A percentile compares a stretch with the other conserved stretches of the same genome.
Conservation (phyloP, 2,113 vertebrate species). For the Ploceus nigricollis region DNA sequence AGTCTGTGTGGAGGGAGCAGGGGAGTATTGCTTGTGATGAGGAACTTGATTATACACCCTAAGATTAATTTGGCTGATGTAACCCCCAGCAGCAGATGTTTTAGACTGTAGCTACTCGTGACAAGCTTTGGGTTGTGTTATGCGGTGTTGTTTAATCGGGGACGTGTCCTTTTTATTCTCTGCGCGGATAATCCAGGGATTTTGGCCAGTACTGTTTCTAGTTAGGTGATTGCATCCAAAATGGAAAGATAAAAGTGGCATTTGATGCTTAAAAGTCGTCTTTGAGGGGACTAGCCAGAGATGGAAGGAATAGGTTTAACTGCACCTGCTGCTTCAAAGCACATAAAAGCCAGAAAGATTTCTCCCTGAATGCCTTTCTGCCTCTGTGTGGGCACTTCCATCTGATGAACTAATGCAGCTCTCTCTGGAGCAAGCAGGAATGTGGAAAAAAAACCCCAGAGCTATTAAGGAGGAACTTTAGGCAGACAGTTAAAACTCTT, state of each 20-base stretch:
- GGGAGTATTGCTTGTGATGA: background rate
- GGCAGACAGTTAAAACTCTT: slow-evolving; percentile 31
- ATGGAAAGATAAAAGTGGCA: slow-evolving; percentile 33
- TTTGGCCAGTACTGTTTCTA: slow-evolving; percentile 2
- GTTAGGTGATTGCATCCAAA: slow-evolving; percentile 29
- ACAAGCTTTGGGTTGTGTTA: background rate
- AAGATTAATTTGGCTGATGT: background rate
- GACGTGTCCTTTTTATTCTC: background rate
- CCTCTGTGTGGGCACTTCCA: slow-evolving; percentile 53
- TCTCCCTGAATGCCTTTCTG: slow-evolving; percentile 30
- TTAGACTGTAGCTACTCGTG: background rate
- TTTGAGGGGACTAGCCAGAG: background rate
- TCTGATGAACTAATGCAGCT: slow-evolving; percentile 37
- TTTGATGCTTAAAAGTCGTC: background rate
- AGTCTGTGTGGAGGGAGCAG: background rate
- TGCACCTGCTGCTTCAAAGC: slow-evolving; percentile 53
- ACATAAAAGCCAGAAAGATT: slow-evolving; percentile 26
- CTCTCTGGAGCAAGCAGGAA: slow-evolving; percentile 17
- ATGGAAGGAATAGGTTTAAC: slow-evolving; percentile 40
- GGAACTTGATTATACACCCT: background rate
- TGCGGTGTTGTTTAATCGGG: background rate
- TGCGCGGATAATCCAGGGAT: background rate
- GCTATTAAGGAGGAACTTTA: slow-evolving; percentile 50
- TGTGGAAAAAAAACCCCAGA: background rate
- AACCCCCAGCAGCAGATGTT: background rate